Evolutionary conservation across 2,797 vertebrate genomes (phyloP).

Genomic region (Tolypeutes matacus): DNA sequence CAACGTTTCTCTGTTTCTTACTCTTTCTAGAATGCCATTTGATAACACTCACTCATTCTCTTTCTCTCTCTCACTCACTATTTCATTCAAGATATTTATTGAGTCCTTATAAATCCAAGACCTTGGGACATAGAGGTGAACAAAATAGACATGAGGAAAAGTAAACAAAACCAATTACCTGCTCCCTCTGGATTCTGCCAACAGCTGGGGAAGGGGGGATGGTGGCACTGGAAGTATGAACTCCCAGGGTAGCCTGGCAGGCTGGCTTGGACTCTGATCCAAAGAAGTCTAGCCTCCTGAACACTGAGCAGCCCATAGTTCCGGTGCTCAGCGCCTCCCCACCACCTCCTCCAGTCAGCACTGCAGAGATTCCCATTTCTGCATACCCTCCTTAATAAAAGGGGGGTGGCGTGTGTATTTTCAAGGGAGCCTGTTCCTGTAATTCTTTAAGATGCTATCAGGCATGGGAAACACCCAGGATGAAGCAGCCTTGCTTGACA

Average conservation of each 20-base stretch:
- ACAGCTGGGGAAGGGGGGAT: too few relatives aligned
- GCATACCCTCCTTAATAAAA: neutral
- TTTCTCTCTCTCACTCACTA: neutral
- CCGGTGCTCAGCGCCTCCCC: neutral
- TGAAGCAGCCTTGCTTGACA: accelerated
- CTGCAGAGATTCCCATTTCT: neutral
- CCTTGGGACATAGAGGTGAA: neutral
- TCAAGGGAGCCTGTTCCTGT: neutral
- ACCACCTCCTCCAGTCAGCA: too few relatives aligned
- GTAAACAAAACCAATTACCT: neutral
- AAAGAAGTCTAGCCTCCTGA: neutral
- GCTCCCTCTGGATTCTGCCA: neutral
- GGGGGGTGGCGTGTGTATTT: neutral
- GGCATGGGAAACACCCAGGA: neutral
- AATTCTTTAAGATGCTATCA: neutral
- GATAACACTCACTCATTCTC: neutral
- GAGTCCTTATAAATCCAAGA: neutral
- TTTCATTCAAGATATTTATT: neutral
- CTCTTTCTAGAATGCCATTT: neutral
- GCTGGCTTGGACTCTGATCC: neutral
- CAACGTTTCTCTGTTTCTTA: neutral
- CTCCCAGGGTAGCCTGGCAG: neutral
- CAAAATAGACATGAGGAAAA: neutral
- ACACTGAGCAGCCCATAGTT: neutral
- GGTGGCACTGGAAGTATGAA: accelerated